Evolutionary conservation across 2,888 invertebrate species (phyloP).

Genomic region (Drosophila paranaensis): DNA sequence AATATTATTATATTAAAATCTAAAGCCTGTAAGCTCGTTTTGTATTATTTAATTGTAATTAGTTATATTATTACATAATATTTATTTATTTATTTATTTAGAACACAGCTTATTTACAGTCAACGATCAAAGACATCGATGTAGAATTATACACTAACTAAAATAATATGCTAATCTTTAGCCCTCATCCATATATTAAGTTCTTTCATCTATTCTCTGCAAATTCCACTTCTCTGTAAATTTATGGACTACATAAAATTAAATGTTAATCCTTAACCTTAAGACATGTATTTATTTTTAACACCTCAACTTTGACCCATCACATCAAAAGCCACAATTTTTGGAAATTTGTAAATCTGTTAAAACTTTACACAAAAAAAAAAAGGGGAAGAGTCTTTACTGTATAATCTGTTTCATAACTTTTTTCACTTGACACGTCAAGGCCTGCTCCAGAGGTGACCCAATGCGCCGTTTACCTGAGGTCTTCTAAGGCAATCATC

Average conservation of each 20-base stretch:
- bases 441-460: constrained; percentile 8
- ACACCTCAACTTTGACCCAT: neutral
- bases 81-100: no score
- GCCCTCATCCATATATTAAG: no score
- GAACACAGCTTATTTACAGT: no score
- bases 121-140: no score
- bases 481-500: constrained; percentile 16
- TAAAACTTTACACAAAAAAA: neutral
- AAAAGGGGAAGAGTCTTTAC: neutral
- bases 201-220: no score
- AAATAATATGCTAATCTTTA: no score
- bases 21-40: no score
- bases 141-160: no score
- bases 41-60: no score
- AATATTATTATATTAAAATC: no score
- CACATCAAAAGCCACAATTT: neutral
- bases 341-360: constrained; percentile 1
- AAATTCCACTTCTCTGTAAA: no score
- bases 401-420: constrained; percentile 40
- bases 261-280: neutral
- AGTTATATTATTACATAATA: no score
- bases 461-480: constrained; percentile 11
- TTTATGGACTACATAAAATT: neutral
- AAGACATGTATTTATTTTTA: neutral
- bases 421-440: constrained; percentile 28